Evolutionary conservation across 2,113 vertebrate genomes (phyloP), one percentile per base, ranked within the genome.

Genomic region (Heloderma charlesbogerti): DNA sequence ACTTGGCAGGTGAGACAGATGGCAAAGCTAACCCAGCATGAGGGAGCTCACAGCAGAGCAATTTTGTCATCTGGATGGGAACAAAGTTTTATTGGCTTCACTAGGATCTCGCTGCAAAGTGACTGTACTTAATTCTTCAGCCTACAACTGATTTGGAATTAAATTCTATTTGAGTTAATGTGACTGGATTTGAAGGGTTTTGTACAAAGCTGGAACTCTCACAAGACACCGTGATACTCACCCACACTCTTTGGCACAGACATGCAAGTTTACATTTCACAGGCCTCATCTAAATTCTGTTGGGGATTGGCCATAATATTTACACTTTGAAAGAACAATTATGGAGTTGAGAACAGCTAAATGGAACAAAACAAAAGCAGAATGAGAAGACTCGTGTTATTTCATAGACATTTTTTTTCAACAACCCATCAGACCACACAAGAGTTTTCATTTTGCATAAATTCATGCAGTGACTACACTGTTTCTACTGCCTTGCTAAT

Each of bases 241-340:
- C 84, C 84, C 89, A 72, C 75, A 69, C 75, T 74, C 66, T 69
- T 78, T 90, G 63, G 89, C 84, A 80, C 54, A 86, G 84, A 69
- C 48, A 86, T 79, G 8, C 29, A 27, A 8, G 63, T 80, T 90
- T 90, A 90, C n/a, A 90, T 90, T 90, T 86, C 74, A 86, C n/a
- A 86, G 83, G 84, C 48, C 63, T 86, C 89, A 90, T 90, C 84
- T 90, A 90, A 90, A 90, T 84, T 90, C 86, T 90, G 84, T 74
- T 90, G 63, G 89, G 89, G 63, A 86, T 60, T 90, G 84, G 63
- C 74, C 89, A 90, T 90, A 90, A 90, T 86, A 90, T 90, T 90
- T 90, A 90, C 75, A 90, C 63, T 25, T 71, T 80, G 84, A 86
- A 86, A 86, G 63, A 79, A 86, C 89, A 90, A 90, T 86, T 90